A percentile compares a stretch with the other conserved stretches of the same genome.
Evolutionary conservation across 2,888 invertebrate species (phyloP).

Genomic region (Scaptomyza tumidula): DNA sequence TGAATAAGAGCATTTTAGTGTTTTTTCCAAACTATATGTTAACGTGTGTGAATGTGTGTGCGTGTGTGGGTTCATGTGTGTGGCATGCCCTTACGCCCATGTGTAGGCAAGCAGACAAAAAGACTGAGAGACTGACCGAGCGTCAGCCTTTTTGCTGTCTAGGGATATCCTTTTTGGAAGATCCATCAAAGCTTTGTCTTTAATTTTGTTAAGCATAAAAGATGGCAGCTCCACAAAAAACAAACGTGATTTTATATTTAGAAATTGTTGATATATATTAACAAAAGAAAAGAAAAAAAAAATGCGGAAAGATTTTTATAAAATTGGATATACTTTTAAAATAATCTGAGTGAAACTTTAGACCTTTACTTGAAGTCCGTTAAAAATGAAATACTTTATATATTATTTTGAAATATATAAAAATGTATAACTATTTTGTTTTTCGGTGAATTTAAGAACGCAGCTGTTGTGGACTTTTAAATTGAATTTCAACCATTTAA

Average conservation of each 20-base stretch:
- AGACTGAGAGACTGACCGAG: constrained; percentile 33
- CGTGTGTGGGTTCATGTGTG: constrained; percentile 21
- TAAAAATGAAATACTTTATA: no score
- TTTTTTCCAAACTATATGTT: constrained; percentile 63
- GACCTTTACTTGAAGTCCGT: no score
- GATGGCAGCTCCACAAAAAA: background rate
- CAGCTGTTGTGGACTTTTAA: no score
- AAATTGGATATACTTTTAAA: no score
- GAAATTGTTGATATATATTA: background rate
- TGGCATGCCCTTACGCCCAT: constrained; percentile 60
- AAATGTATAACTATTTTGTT: no score
- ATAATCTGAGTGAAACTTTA: no score
- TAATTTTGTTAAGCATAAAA: background rate
- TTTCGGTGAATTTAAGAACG: no score
- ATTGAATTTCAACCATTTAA: no score
- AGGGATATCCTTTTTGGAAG: constrained; percentile 26
- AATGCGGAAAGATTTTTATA: no score
- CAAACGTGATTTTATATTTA: background rate
- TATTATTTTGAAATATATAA: no score
- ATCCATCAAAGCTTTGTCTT: constrained; percentile 23
- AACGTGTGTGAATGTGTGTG: constrained; percentile 17
- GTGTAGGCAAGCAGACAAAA: constrained; percentile 46
- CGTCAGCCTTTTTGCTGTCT: constrained; percentile 72
- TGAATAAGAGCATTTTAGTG: constrained; percentile 80
- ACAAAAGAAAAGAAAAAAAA: background rate